These are phyloP conservation scores for Panagrolaimus sp. DNA, from an alignment of 1,140 invertebrate species.

Conservation along the genomic window DNA sequence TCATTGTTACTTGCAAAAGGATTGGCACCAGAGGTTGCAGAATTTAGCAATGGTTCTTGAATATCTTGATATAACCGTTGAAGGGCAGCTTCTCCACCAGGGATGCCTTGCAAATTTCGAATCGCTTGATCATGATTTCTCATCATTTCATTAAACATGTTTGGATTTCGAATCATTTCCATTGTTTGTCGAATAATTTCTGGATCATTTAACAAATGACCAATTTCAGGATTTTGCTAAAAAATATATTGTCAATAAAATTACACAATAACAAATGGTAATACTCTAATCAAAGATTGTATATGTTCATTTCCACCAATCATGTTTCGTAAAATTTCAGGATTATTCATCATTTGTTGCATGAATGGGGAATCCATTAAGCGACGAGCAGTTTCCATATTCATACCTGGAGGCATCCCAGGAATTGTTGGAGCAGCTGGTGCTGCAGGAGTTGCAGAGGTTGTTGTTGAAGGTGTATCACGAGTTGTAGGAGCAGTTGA, in stretches of 20 bases:
- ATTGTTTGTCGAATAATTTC: conserved; percentile 91
- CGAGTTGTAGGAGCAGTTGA: neutral
- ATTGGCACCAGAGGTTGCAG: conserved; percentile 73
- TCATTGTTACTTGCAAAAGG: conserved; percentile 68
- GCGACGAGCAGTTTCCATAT: conserved; percentile 86
- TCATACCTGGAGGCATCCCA: conserved; percentile 63
- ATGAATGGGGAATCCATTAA: conserved; percentile 93
- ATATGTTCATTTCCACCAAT: conserved; percentile 95
- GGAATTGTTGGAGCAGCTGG: conserved; percentile 66
- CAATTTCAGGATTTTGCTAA: conserved; percentile 90
- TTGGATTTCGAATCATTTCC: conserved; percentile 92
- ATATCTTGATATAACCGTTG: conserved; percentile 97
- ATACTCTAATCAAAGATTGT: conserved; percentile 88
- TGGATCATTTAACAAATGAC: conserved; percentile 96
- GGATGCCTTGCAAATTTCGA: conserved; percentile 81
- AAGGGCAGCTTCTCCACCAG: conserved; percentile 86
- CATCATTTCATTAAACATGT: conserved; percentile 97
- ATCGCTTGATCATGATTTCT: conserved; percentile 94
- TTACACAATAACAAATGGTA: conserved; percentile 18
- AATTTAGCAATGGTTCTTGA: conserved; percentile 96
- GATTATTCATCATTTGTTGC: conserved; percentile 85
- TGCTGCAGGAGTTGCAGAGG: conserved; percentile 15
- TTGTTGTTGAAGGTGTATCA: conserved; percentile 11
- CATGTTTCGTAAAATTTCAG: conserved; percentile 85
- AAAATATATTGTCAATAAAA: conserved; percentile 46